Evolutionary conservation across 2,888 invertebrate species (phyloP), one percentile per base, ranked within the genome.

Genomic region (Oscheius myriophilus): DNA sequence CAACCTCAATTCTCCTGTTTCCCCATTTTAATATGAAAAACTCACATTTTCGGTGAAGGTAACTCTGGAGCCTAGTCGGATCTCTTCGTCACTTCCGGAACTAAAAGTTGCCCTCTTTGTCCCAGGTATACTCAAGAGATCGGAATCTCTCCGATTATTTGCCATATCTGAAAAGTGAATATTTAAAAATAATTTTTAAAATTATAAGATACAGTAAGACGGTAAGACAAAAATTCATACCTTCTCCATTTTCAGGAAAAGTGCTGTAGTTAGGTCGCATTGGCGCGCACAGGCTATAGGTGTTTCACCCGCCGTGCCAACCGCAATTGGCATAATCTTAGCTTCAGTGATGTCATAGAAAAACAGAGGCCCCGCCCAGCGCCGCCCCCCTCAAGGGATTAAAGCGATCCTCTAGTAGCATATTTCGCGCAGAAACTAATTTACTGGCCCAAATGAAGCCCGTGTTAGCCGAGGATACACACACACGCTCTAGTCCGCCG

Each of bases 31-130:
- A 53, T 25, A 39, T 16, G 43, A 43, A 23, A 61, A 9, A 49
- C 61, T 49, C 33, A 61, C 61, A 25, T 49, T 61, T 49, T 61
- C 61, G 16, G 61, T 71, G 69, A 80, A 80, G 18, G 76, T 76
- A 39, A 80, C 80, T 23, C 76, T 67, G 41, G 80, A 80, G 39
- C 79, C 76, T 18, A 80, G 72, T 1, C 70, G 70, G 39, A 71
- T 69, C 23, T 68, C 67, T 46, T 71, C 71, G 43, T 68, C 71
- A 51, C 68, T 71, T 16, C 65, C 59, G 12, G 68, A 63, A 11
- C 43, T 45, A 61, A 67, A 67, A 9, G 43, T 54, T 7, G 67
- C 52, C 52, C 61, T 49, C 33, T 67, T 57, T 7, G 39, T 18
- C 16, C 67, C 67, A 39, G 67, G 67, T 67, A 67, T 67, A 26